A percentile compares a stretch with the other conserved stretches of the same genome.
Evolutionary conservation across 2,888 invertebrate species (phyloP).

Genomic region (Ceriagrion tenellum): DNA sequence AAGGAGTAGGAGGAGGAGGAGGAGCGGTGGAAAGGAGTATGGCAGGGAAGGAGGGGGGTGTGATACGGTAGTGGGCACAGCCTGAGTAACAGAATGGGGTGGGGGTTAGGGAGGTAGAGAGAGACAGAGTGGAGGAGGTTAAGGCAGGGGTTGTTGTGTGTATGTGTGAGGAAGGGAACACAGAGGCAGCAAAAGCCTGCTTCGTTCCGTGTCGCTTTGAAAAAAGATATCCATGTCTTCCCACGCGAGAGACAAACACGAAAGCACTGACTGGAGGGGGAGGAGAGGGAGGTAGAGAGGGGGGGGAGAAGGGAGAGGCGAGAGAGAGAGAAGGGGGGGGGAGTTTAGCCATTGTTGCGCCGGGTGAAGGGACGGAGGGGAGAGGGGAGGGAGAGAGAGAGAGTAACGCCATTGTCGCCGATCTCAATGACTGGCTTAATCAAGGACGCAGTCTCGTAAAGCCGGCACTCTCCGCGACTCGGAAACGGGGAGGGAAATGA

Average conservation of each 20-base stretch:
- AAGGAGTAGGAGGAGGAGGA: background rate
- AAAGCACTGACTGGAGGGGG: background rate
- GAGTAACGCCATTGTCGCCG: slow-evolving; percentile 25
- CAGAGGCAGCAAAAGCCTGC: background rate
- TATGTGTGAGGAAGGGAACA: too few relatives aligned
- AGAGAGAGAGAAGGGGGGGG: background rate
- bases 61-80: background rate
- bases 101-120: background rate
- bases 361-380: background rate
- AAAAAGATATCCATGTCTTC: slow-evolving; percentile 29
- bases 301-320: background rate
- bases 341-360: background rate
- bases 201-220: slow-evolving; percentile 26
- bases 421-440: slow-evolving; percentile 36
- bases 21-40: too few relatives aligned
- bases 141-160: background rate
- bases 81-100: background rate
- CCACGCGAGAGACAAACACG: slow-evolving; percentile 18
- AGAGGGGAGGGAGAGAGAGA: background rate
- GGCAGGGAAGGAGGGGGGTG: background rate
- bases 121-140: background rate
- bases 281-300: background rate
- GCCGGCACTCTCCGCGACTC: background rate
- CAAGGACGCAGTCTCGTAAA: slow-evolving; percentile 24
- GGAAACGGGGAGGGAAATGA: background rate